These are phyloP conservation scores for Tetanocera ferruginea DNA, from an alignment of 2,888 invertebrate genomes.

Conservation along the genomic window DNA sequence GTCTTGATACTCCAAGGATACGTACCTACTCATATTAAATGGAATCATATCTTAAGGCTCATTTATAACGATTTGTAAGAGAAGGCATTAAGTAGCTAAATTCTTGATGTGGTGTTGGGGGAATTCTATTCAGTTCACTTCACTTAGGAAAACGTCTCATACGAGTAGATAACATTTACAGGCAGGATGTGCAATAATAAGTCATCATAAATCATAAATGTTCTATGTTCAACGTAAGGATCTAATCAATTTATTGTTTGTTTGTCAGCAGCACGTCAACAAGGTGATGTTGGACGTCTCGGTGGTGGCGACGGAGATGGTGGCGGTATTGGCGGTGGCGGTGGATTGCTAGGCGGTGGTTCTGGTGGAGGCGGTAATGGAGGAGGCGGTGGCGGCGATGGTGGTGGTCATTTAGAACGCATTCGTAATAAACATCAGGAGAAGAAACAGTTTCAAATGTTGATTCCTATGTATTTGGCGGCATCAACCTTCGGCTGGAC, in stretches of 20 bases:
- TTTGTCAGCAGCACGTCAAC: slow-evolving; percentile 40
- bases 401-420: slow-evolving; percentile 59
- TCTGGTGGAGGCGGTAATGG: slow-evolving; percentile 52
- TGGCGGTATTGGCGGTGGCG: slow-evolving; percentile 22
- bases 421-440: slow-evolving; percentile 64
- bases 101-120: too few species aligned
- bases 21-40: too few species aligned
- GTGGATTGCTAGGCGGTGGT: slow-evolving; percentile 38
- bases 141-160: too few species aligned
- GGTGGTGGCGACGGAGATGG: slow-evolving; percentile 25
- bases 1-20: too few species aligned
- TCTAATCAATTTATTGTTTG: slow-evolving; percentile 51
- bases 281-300: neutral
- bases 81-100: neutral
- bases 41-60: neutral
- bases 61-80: slow-evolving; percentile 1
- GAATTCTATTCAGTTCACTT: too few species aligned
- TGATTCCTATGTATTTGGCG: slow-evolving; percentile 78
- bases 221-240: neutral
- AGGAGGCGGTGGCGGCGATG: slow-evolving; percentile 50
- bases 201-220: neutral
- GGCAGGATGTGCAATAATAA: neutral
- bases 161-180: too few species aligned
- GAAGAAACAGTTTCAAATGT: slow-evolving; percentile 75
- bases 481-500: slow-evolving; percentile 78